Base-by-base conservation (phyloP, 37 sponge, comb jelly and placozoan genomes). In the Eunapius fragilis region DNA sequence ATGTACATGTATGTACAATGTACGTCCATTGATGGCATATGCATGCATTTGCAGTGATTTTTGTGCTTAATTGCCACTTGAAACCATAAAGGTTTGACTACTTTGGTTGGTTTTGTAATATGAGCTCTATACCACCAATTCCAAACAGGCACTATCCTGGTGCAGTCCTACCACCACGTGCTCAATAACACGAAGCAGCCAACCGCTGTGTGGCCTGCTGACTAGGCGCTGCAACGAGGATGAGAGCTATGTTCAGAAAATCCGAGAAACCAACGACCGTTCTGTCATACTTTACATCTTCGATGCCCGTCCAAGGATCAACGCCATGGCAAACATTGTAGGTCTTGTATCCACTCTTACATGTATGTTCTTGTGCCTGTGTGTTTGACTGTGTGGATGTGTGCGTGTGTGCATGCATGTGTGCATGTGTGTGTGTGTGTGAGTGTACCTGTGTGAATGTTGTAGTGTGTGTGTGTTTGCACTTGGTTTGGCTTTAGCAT, bases 261-360 rank as follows among this genome's bases (percentile, higher is more conserved):
- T 94, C 67, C 37, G 80, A 36, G 69, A 89, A 41, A 83, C 93
- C 27, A 97, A 93, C 71, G 85, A 79, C 35, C 49, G 88, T 33
- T 89, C 89, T 25, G 85, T 92, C 69, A 97, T 88, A 78, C 76
- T 95, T 0, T 92, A 88, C 84, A 74, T 97, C 27, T 68, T 95
- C 37, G 97, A 97, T 49, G 97, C 97, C 12, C 76, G 97, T 31
- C 97, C 97, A 23, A 95, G 87, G 82, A 78, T 95, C 31, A 97
- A 97, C 79, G 97, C 97, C 0, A 27, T 92, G 22, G 96, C 93
- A 9, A 97, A 97, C 79, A 74, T 92, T 28, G 95, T 96, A 77
- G 67, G 93, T 58, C 19, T 12, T n/a, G n/a, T n/a, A n/a, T n/a
- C n/a, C n/a, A n/a, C n/a, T n/a, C n/a, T 58, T 58, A 17, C 58